These are phyloP conservation scores for Bovichtus diacanthus DNA, from an alignment of 2,797 vertebrate species.

Conservation along the genomic window DNA sequence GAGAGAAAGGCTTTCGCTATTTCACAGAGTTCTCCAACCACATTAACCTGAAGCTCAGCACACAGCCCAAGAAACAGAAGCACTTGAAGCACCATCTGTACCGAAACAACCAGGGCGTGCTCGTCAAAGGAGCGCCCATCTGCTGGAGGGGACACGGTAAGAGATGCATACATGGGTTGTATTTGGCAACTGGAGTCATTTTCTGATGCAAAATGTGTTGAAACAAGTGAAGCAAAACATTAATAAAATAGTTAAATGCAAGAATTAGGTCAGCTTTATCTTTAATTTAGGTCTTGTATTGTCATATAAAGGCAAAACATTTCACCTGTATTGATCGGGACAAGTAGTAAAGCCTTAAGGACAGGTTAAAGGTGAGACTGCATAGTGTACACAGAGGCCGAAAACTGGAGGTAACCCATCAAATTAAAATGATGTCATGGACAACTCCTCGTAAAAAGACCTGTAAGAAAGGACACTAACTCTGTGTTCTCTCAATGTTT, in stretches of 20 bases:
- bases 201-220: neutral
- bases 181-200: neutral
- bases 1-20: conserved; percentile 97
- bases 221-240: neutral
- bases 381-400: conserved; percentile 21
- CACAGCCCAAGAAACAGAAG: conserved; percentile 99
- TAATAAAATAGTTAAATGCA: neutral
- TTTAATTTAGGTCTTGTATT: neutral
- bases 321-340: neutral
- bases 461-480: neutral
- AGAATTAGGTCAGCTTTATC: neutral
- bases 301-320: neutral
- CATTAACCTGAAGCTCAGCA: conserved; percentile 96
- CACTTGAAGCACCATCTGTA: conserved; percentile 95
- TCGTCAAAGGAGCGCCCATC: conserved; percentile 92
- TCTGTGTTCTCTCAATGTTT: neutral
- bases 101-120: conserved; percentile 90
- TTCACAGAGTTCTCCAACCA: conserved; percentile 99
- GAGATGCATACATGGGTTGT: neutral
- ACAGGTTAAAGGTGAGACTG: conserved; percentile 43
- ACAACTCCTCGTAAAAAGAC: conserved; percentile 1
- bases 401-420: conserved; percentile 10
- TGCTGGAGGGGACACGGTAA: conserved; percentile 96
- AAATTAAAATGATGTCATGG: neutral
- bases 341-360: conserved; percentile 10